These are phyloP conservation scores for Cardinalis cardinalis DNA, from an alignment of 2,113 vertebrate genomes.

Conservation along the genomic window DNA sequence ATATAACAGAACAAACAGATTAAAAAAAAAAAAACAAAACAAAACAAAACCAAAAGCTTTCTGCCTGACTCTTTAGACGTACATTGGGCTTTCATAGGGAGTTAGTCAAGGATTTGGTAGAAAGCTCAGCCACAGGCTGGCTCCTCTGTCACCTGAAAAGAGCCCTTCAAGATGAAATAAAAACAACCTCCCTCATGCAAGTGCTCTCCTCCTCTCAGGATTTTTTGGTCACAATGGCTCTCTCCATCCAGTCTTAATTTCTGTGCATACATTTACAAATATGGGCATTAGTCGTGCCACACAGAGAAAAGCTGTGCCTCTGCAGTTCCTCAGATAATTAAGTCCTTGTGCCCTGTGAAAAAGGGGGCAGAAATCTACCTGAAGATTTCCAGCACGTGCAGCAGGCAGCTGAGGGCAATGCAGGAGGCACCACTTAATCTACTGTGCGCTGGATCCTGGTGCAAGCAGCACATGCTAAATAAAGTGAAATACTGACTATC, in stretches of 20 bases:
- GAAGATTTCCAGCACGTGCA: neutral
- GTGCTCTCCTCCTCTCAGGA: neutral
- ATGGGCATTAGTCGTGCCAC: accelerated
- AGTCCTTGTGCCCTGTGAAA: neutral
- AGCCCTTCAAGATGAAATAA: neutral
- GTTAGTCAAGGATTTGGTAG: neutral
- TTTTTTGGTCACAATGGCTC: neutral
- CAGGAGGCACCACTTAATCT: too few species aligned
- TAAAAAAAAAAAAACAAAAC: too few species aligned
- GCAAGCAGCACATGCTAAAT: neutral
- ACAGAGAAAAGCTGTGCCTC: neutral
- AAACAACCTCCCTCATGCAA: accelerated
- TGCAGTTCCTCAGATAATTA: neutral
- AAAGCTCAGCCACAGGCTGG: neutral
- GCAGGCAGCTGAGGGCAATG: neutral
- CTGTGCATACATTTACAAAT: neutral
- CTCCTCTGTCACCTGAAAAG: neutral
- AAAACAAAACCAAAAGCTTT: neutral
- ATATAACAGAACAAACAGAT: neutral
- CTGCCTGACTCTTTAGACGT: neutral
- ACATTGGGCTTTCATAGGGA: neutral
- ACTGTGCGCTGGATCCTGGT: neutral
- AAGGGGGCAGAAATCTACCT: neutral
- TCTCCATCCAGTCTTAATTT: neutral
- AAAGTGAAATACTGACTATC: neutral